These are phyloP conservation scores for Megaceryle torquata DNA, from an alignment of 2,113 vertebrate species.

Conservation along the genomic window DNA sequence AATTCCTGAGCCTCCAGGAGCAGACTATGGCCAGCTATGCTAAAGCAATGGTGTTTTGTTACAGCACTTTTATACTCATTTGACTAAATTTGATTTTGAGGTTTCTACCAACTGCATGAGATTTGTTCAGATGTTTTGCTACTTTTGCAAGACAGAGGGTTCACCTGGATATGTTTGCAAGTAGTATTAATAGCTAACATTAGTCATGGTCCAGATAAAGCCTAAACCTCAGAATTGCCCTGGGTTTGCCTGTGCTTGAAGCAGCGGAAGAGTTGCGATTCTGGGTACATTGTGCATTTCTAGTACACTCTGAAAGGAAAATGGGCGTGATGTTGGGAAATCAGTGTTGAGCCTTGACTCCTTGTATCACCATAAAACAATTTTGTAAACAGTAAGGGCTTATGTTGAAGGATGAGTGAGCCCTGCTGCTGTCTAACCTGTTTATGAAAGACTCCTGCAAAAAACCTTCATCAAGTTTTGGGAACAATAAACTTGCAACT, in stretches of 20 bases:
- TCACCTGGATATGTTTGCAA: neutral
- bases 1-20: neutral
- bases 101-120: neutral
- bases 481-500: neutral
- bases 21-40: too few species aligned
- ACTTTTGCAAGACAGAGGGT: neutral
- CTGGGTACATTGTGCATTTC: neutral
- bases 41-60: accelerated
- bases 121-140: neutral
- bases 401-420: neutral
- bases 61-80: neutral
- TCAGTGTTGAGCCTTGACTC: neutral
- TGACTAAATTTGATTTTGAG: neutral
- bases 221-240: neutral
- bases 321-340: accelerated
- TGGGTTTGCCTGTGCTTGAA: neutral
- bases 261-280: neutral
- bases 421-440: neutral
- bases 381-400: neutral
- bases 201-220: neutral
- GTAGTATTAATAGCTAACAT: accelerated
- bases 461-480: neutral
- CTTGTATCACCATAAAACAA: neutral
- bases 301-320: neutral
- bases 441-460: neutral